Conservation (phyloP, 2,888 invertebrate genomes). For the Dysmachus trigonus region DNA sequence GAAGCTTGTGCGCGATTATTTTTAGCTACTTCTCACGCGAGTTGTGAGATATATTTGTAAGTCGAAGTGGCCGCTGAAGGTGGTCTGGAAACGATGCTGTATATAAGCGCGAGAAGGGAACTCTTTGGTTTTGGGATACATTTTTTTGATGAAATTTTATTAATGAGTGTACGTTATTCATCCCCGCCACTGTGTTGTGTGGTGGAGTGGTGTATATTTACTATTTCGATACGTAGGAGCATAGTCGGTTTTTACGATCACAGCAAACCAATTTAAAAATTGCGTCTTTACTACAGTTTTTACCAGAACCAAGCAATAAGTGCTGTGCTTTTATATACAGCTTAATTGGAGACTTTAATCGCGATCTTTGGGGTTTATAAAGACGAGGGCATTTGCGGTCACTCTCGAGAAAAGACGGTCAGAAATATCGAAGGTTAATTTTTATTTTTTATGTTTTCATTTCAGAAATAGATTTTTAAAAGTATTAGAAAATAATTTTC, state of each 20-base stretch:
- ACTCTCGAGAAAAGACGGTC: too few relatives aligned
- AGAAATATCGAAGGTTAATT: too few relatives aligned
- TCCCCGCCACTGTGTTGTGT: background rate
- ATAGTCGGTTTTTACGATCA: background rate
- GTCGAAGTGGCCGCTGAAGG: background rate
- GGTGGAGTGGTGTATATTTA: background rate
- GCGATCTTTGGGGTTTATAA: too few relatives aligned
- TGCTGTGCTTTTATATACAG: background rate
- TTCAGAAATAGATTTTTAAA: too few relatives aligned
- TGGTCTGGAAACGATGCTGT: background rate
- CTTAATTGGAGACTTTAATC: background rate
- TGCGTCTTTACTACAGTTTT: background rate
- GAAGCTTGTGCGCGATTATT: background rate
- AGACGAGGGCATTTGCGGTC: too few relatives aligned
- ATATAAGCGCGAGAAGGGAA: background rate
- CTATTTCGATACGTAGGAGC: background rate
- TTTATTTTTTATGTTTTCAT: too few relatives aligned
- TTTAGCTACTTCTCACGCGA: background rate
- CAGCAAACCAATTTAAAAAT: background rate
- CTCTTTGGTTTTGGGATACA: background rate
- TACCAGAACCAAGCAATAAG: background rate
- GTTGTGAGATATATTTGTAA: background rate
- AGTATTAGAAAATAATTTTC: too few relatives aligned
- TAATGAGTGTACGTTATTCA: background rate
- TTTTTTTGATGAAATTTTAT: background rate